Conservation (phyloP, 2,888 invertebrate species). For the Tricholauxania praeusta region DNA sequence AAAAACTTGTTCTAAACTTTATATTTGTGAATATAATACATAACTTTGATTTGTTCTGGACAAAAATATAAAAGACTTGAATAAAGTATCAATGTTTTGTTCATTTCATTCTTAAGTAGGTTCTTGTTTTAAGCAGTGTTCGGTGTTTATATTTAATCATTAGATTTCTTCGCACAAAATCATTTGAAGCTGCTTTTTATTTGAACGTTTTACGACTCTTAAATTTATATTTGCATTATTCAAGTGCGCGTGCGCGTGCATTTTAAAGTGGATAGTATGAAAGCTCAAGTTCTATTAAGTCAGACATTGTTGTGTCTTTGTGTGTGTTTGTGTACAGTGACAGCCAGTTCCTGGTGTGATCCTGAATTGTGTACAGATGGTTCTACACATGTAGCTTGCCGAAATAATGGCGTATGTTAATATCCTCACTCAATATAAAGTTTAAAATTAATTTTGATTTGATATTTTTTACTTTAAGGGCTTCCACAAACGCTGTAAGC, state of each 20-base stretch:
- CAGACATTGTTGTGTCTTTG: not conserved
- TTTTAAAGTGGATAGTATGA: not conserved
- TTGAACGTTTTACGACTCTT: too few species aligned
- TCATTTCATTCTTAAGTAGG: constrained; percentile 12
- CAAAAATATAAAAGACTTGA: not conserved
- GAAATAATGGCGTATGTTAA: constrained; percentile 59
- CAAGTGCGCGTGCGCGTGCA: not conserved
- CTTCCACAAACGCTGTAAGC: constrained; percentile 58
- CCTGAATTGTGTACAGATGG: constrained; percentile 54
- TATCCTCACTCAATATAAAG: not conserved
- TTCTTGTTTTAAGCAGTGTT: not conserved
- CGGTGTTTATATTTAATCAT: not conserved
- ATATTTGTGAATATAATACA: constrained; percentile 21
- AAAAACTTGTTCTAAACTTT: constrained; percentile 47
- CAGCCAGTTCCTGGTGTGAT: constrained; percentile 58
- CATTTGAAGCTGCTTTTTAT: too few species aligned
- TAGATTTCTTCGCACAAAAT: not conserved
- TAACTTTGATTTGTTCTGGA: not conserved
- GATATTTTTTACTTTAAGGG: constrained; percentile 48
- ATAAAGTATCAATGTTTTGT: not conserved
- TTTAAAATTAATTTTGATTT: not conserved
- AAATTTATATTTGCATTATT: not conserved
- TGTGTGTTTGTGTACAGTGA: constrained; percentile 10
- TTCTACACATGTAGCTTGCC: constrained; percentile 60
- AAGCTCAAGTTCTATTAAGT: not conserved